Evolutionary conservation across 2,113 vertebrate genomes (phyloP).

Genomic region (Protobothrops flavoviridis): DNA sequence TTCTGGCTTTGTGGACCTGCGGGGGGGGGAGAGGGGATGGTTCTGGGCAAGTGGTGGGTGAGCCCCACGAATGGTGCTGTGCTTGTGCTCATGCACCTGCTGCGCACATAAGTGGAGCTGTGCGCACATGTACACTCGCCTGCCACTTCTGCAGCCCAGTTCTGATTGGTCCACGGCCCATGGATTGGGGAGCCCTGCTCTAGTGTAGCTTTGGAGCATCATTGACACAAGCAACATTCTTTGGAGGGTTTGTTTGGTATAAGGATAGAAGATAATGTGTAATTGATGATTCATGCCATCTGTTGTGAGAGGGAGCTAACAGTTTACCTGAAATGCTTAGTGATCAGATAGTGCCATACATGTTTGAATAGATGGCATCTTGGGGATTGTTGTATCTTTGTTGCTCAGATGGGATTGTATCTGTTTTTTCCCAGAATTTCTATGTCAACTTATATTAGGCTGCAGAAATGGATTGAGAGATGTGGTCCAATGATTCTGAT

Average conservation of each 20-base stretch:
- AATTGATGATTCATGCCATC: not conserved
- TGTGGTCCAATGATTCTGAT: not conserved
- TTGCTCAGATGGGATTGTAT: not conserved
- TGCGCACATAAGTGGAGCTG: too few species aligned
- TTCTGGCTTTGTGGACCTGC: too few species aligned
- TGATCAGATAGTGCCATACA: not conserved
- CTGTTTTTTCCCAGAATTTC: not conserved
- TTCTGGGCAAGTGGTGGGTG: too few species aligned
- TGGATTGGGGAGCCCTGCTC: too few species aligned
- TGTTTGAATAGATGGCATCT: not conserved
- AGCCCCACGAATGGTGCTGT: too few species aligned
- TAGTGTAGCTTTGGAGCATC: not conserved
- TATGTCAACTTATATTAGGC: not conserved
- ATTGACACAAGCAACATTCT: not conserved
- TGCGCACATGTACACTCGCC: too few species aligned
- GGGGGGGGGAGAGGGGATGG: too few species aligned
- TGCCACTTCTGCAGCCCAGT: too few species aligned
- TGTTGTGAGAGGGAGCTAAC: not conserved
- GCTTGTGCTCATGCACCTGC: too few species aligned
- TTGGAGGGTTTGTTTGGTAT: not conserved
- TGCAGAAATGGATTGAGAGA: not conserved
- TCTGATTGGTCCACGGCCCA: too few species aligned
- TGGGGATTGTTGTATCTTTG: not conserved
- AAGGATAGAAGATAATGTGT: not conserved
- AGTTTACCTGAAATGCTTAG: not conserved